Conservation (phyloP, 2,888 invertebrate genomes). For the Lepidonotus clava region DNA sequence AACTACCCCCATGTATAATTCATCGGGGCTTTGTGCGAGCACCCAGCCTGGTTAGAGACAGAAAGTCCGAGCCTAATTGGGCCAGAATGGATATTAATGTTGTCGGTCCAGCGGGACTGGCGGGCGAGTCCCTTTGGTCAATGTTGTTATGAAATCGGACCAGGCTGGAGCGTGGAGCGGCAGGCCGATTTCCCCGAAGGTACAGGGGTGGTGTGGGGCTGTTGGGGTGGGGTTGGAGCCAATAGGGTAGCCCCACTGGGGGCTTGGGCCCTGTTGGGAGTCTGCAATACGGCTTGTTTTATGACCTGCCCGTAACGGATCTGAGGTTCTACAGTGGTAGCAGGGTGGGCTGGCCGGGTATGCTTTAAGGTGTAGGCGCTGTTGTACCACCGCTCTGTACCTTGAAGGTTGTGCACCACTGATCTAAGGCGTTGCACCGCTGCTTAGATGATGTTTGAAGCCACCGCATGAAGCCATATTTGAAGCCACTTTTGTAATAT, state of each 20-base stretch:
- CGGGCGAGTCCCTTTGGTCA: background rate
- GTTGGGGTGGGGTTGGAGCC: too few species aligned
- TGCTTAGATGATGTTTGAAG: background rate
- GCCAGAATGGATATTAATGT: background rate
- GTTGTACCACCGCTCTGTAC: background rate
- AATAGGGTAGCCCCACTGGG: too few species aligned
- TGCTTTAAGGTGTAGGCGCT: too few species aligned
- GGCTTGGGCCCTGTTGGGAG: too few species aligned
- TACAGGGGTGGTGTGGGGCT: background rate
- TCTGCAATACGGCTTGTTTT: too few species aligned
- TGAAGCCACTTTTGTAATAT: background rate
- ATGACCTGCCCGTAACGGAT: too few species aligned
- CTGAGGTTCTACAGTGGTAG: too few species aligned
- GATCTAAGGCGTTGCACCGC: background rate
- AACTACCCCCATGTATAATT: background rate
- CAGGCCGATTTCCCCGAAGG: constrained; percentile 8
- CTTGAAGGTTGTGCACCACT: background rate
- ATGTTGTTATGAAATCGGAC: background rate
- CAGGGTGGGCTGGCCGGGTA: too few species aligned
- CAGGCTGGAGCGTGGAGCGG: background rate
- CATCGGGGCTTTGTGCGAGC: background rate
- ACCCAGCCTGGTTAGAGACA: background rate
- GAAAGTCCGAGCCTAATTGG: background rate
- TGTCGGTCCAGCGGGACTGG: background rate
- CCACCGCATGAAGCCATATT: background rate